Base-by-base conservation (phyloP, 1,140 invertebrate genomes). In the Vanessa atalanta region DNA sequence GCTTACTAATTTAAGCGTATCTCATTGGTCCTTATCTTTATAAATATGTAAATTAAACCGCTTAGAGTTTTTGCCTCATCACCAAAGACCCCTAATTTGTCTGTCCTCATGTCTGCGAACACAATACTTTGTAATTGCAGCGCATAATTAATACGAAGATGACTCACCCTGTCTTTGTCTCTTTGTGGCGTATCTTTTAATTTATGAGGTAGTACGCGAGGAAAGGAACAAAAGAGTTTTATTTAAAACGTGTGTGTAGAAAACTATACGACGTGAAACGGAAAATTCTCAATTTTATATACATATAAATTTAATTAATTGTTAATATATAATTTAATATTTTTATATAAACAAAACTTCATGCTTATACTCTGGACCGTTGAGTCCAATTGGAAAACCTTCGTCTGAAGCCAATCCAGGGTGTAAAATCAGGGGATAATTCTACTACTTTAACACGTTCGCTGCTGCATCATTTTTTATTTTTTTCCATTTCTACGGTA, bases 101-200 rank as follows among this genome's bases (percentile, higher is more conserved):
- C 74, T 81, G 76, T 83, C 81, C 68, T 76, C 53, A 55, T 70
- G 73, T 76, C 65, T 77, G 72, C 50, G 61, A 48, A 80, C 70
- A 85, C 79, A 83, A 83, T 83, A 82, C 80, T 48, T 31, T 15
- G 74, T 86, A 88, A 88, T 84, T 85, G 80, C 79, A 79, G 48
- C 72, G 83, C 63, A 82, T 79, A 86, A 85, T 88, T 85, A 86
- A 83, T 80, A 80, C 73, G 66, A 78, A 73, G 57, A 77, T 88
- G 84, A 88, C 65, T 88, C 82, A 88, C 77, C 73, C 76, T 75
- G 68, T 82, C 84, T 86, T 86, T 87, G 85, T 87, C 68, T 79
- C 80, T 80, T 83, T 80, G 82, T 82, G 74, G 73, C 65, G 48
- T 67, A 63, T 73, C 72, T 74, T 79, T 81, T 81, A 78, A 80